A percentile compares a stretch with the other conserved stretches of the same genome.
Evolutionary conservation across 2,888 invertebrate species (phyloP).

Genomic region (Homarus gammarus): DNA sequence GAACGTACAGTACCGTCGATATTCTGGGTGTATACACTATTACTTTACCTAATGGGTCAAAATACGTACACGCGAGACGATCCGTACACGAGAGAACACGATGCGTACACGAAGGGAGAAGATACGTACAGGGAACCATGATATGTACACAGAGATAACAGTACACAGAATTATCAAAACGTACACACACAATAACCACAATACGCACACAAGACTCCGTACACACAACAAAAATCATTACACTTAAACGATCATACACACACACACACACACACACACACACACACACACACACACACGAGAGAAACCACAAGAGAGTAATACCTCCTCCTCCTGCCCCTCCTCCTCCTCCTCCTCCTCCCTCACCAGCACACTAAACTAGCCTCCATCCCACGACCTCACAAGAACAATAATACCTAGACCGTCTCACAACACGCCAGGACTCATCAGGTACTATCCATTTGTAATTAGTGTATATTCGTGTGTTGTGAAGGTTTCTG

Average conservation of each 20-base stretch:
- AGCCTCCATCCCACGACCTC: background rate
- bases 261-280: constrained; percentile 10
- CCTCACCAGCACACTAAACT: background rate
- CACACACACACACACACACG: constrained; percentile 16
- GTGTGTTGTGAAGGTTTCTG: background rate
- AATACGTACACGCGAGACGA: too few species aligned
- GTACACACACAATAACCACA: background rate
- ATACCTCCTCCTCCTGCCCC: background rate
- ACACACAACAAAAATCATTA: too few species aligned
- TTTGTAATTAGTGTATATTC: constrained; percentile 41
- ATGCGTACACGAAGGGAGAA: too few species aligned
- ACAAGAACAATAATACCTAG: background rate
- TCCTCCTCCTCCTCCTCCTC: background rate
- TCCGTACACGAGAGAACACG: too few species aligned
- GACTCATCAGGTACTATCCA: background rate
- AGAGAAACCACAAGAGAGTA: background rate
- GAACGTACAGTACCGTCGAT: too few species aligned
- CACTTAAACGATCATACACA: background rate
- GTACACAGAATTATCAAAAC: background rate
- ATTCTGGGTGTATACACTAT: too few species aligned
- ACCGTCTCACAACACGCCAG: background rate
- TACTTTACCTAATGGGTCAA: too few species aligned
- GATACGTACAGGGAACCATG: too few species aligned
- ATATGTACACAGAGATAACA: too few species aligned
- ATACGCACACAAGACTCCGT: background rate